Conservation (phyloP, 1,140 invertebrate species). For the Drosophila takahashii region DNA sequence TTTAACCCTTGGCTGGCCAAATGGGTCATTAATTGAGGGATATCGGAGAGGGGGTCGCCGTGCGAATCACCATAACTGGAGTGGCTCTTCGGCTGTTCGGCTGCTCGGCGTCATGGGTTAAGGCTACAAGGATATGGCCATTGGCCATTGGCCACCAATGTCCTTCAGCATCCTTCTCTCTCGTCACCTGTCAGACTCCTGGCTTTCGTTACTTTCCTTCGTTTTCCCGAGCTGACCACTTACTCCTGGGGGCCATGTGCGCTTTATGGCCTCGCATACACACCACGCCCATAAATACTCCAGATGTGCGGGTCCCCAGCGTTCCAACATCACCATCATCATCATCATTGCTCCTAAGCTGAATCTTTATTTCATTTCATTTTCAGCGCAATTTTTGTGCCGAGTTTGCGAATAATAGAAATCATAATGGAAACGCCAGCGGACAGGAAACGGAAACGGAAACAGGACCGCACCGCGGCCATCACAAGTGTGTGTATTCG, state of each 20-base stretch:
- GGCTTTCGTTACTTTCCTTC: slow-evolving; percentile 4
- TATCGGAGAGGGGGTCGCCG: background rate
- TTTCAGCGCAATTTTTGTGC: slow-evolving; percentile 50
- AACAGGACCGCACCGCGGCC: slow-evolving; percentile 2
- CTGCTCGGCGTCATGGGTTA: slow-evolving; percentile 21
- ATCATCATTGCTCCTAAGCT: slow-evolving; percentile 46
- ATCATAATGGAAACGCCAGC: slow-evolving; percentile 37
- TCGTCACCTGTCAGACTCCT: slow-evolving; percentile 30
- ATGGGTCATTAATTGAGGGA: slow-evolving; percentile 49
- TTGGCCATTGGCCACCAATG: background rate
- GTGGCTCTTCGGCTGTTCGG: too few species aligned
- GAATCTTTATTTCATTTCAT: slow-evolving; percentile 62
- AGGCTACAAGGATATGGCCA: slow-evolving; percentile 6
- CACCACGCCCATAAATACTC: slow-evolving; percentile 4
- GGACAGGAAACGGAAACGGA: slow-evolving; percentile 28
- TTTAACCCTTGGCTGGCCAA: slow-evolving; percentile 50
- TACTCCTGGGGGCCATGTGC: slow-evolving; percentile 57
- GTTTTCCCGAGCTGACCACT: slow-evolving; percentile 30
- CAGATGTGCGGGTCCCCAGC: slow-evolving; percentile 33
- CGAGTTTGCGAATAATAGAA: slow-evolving; percentile 51
- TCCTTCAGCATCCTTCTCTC: background rate
- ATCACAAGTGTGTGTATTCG: slow-evolving; percentile 1
- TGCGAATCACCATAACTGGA: slow-evolving; percentile 1
- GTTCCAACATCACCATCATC: slow-evolving; percentile 28
- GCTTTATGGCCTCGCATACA: slow-evolving; percentile 45